phyloP scores from a whole-genome alignment of 2,113 vertebrate species.

The Festucalex cinctus region DNA sequence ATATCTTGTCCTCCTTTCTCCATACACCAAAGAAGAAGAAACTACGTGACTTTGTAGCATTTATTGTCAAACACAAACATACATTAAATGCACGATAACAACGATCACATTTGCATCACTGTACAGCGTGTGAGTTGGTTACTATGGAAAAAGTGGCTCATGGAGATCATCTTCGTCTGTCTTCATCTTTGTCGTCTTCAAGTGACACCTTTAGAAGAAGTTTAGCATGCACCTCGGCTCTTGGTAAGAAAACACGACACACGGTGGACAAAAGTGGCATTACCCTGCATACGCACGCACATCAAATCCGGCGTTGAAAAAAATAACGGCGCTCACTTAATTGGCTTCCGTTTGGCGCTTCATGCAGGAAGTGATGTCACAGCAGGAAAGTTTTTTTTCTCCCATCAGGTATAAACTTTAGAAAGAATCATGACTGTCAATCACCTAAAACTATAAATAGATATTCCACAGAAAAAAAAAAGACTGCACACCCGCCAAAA shows the following conservation, averaged over 20 bases:
- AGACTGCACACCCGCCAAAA: neutral
- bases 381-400: neutral
- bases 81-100: slow-evolving; percentile 92
- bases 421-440: neutral
- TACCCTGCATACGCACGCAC: neutral
- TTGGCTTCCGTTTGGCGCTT: neutral
- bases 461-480: neutral
- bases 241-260: slow-evolving; percentile 1
- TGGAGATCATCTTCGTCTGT: neutral
- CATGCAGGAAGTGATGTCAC: neutral
- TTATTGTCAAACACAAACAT: slow-evolving; percentile 99
- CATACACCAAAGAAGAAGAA: neutral
- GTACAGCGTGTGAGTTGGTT: slow-evolving; percentile 71
- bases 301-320: neutral
- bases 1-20: no score
- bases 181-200: neutral
- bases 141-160: slow-evolving; percentile 4
- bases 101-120: slow-evolving; percentile 92
- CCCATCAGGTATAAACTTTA: neutral
- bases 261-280: neutral
- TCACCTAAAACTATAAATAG: neutral
- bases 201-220: neutral
- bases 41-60: slow-evolving; percentile 74
- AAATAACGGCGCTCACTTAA: neutral
- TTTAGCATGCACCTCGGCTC: neutral